These are phyloP conservation scores for Mythimna vitellina DNA, from an alignment of 2,888 invertebrate genomes.

Conservation along the genomic window DNA sequence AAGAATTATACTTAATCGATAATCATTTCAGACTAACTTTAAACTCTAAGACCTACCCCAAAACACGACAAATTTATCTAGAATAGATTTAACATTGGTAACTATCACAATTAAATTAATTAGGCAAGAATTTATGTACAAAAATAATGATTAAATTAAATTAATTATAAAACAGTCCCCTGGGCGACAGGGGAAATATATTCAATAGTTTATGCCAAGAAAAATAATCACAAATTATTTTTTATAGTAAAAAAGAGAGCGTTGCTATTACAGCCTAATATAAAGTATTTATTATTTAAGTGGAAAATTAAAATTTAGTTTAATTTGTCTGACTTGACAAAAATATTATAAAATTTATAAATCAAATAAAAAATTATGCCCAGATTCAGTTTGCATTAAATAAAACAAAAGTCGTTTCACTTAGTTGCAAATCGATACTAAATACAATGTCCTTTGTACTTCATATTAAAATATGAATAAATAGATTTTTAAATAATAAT, in stretches of 20 bases:
- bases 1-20: slow-evolving; percentile 22
- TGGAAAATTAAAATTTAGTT: slow-evolving; percentile 5
- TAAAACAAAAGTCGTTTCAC: not conserved
- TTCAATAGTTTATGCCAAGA: not conserved
- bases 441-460: slow-evolving; percentile 47
- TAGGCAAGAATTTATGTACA: slow-evolving; percentile 55
- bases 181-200: not conserved
- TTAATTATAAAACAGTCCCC: slow-evolving; percentile 3
- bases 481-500: slow-evolving; percentile 7
- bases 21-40: slow-evolving; percentile 46
- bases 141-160: slow-evolving; percentile 39
- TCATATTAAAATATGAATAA: slow-evolving; percentile 25
- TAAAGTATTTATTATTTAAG: not conserved
- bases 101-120: slow-evolving; percentile 52
- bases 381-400: not conserved
- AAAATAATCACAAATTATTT: slow-evolving; percentile 35
- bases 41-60: slow-evolving; percentile 42
- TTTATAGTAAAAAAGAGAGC: slow-evolving; percentile 25
- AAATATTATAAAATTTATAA: slow-evolving; percentile 13
- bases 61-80: slow-evolving; percentile 51
- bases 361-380: not conserved
- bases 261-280: not conserved
- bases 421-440: not conserved
- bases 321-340: slow-evolving; percentile 50
- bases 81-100: slow-evolving; percentile 46